Evolutionary conservation across 2,797 vertebrate species (phyloP).

Genomic region (Sebastes vulpes): DNA sequence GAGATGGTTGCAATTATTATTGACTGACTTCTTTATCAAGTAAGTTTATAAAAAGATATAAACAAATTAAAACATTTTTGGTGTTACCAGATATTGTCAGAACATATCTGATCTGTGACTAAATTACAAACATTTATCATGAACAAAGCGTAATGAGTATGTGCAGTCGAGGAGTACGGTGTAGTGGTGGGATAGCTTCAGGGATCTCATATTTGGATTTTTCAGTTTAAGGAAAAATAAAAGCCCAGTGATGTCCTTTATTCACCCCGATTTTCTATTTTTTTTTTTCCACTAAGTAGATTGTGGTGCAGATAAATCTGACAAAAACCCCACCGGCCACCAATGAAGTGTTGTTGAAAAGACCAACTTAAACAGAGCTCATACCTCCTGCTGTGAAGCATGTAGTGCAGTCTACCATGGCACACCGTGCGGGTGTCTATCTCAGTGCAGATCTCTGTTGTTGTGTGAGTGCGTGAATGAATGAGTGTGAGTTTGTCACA

Average conservation of each 20-base stretch:
- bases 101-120: not conserved
- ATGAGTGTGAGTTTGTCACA: not conserved
- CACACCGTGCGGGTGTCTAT: constrained; percentile 65
- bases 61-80: not conserved
- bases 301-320: constrained; percentile 50
- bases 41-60: not conserved
- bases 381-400: constrained; percentile 65
- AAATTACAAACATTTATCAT: not conserved
- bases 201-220: constrained; percentile 15
- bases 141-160: not conserved
- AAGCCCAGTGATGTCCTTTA: not conserved
- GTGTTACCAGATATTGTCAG: not conserved
- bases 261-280: not conserved
- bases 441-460: constrained; percentile 54
- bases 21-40: too few species aligned
- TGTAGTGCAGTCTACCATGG: constrained; percentile 63
- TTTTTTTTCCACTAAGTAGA: constrained; percentile 15
- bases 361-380: constrained; percentile 36
- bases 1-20: too few species aligned
- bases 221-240: not conserved
- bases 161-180: not conserved
- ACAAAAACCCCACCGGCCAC: constrained; percentile 41
- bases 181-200: not conserved
- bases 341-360: constrained; percentile 69
- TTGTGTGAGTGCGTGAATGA: not conserved